Evolutionary conservation across 2,113 vertebrate species (phyloP), one percentile per base, ranked within the genome.

Genomic region (Potamarius usumacintae): DNA sequence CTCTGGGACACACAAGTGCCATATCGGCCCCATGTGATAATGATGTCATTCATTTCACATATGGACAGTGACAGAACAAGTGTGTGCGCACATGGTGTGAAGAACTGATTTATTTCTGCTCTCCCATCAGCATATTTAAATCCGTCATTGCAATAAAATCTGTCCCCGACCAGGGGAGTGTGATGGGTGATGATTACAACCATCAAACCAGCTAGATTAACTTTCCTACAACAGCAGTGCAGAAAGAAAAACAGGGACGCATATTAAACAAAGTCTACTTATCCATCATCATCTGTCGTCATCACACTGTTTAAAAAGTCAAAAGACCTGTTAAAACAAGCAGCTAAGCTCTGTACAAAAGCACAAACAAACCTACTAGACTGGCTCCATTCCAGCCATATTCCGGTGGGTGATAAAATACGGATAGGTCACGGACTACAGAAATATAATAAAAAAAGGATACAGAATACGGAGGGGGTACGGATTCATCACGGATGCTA

Each of bases 321-420:
- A 53, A 79, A 67, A 58, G 22, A 82, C 77, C 30, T 57, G 52
- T 65, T 48, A 52, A 78, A 57, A 78, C 27, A 69, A 14, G 34
- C 50, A 30, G 7, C 53, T 72, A 30, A 42, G 17, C 80, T 69
- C 57, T 25, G 48, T 14, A 86, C 55, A 86, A 53, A 30, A 48
- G 67, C 82, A 86, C 71, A 63, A 62, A 81, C 58, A 72, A 30
- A 83, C 22, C 25, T 83, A 63, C 62, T 53, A 65, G 50, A 53
- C 17, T 27, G 30, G 27, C 11, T 60, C 12, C 25, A 55, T 20
- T 71, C 63, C 5, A 63, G 57, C 79, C 27, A 60, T 18, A 62
- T 12, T 42, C 42, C 42, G 42, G 42, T 42, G 42, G 2, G 42
- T 42, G 42, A 42, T 42, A 42, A 42, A 42, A 42, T 42, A 42